Conservation (phyloP, 2,888 invertebrate species). For the Zonitis immaculata region DNA sequence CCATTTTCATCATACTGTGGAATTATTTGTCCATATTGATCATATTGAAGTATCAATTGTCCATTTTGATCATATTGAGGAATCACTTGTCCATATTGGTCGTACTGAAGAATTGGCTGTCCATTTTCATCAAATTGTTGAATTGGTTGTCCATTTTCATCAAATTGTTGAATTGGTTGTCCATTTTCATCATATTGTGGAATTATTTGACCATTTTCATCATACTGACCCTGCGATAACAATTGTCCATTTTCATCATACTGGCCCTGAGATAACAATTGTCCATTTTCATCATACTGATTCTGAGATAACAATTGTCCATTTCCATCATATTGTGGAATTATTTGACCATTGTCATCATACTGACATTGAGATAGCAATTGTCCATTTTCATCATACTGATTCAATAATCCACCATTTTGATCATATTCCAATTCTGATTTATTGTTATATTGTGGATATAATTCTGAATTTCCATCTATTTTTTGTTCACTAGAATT, state of each 20-base stretch:
- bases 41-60: constrained; percentile 6
- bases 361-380: no score
- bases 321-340: neutral
- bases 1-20: constrained; percentile 16
- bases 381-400: no score
- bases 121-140: constrained; percentile 17
- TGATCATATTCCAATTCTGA: no score
- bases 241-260: constrained; percentile 11
- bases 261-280: no score
- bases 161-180: constrained; percentile 18
- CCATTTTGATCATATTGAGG: neutral
- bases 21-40: constrained; percentile 3
- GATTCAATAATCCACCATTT: no score
- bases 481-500: no score
- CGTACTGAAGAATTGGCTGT: constrained; percentile 14
- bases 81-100: neutral
- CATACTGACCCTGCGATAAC: constrained; percentile 17
- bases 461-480: no score
- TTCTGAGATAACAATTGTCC: neutral
- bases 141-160: neutral
- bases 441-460: no score
- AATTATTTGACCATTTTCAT: constrained; percentile 26
- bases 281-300: no score
- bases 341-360: no score
- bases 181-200: constrained; percentile 27